Base-by-base conservation (phyloP, 2,888 invertebrate species). In the Notodromas monacha region DNA sequence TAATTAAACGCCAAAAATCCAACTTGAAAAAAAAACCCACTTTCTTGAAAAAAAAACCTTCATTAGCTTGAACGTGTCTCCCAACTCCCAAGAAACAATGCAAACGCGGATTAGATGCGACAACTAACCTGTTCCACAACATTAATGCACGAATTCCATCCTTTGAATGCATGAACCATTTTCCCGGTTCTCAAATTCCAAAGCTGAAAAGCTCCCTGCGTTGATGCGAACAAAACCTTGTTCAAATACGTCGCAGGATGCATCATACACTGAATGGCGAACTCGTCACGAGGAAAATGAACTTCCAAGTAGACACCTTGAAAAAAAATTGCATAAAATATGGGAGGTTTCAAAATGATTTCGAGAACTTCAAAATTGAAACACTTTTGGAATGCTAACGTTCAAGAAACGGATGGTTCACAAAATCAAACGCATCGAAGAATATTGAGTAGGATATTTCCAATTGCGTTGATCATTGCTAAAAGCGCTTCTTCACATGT, bases 231-330 rank as follows among this genome's bases (percentile, higher is more conserved):
- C 15, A 89, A 46, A 34, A 92, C 60, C 45, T 96, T 96, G 46
- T 96, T 92, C 11, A 84, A 49, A 46, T 92, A 96, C 0, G 89
- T 79, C 14, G 63, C 66, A 1, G 92, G 96, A 55, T 96, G 96
- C 33, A 70, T 55, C n/a, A 86, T 37, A 0, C 73, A 56, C 1
- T 70, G 66, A 15, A 89, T 63, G 40, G 62, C 55, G 44, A 89
- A 89, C n/a, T 53, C 50, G 0, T 56, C 49, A 10, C 56, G 54
- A 33, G 61, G 41, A 39, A 56, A 53, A 12, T 40, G 35, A 34
- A 53, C 33, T 30, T 44, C 42, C 32, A 45, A 36, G 37, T 43
- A 45, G 2, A 47, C 31, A 28, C 49, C 50, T 50, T 39, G n/a
- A 26, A 10, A 10, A 26, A 3, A 15, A 12, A 21, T 4, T 12